Base-by-base conservation (phyloP, 2,888 invertebrate species). In the Andrena marginata region DNA sequence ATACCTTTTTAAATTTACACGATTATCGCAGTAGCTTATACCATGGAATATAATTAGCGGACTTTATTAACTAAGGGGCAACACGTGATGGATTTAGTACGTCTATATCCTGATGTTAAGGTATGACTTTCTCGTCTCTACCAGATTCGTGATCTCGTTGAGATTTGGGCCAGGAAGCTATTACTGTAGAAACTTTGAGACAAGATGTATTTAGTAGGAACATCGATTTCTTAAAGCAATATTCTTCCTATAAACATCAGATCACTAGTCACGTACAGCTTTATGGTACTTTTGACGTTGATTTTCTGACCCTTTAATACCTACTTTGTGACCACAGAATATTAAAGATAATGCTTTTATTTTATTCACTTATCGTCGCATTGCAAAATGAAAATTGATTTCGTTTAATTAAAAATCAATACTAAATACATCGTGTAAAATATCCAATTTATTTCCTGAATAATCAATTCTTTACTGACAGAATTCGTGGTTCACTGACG, bases 81-180 rank as follows among this genome's bases (percentile, higher is more conserved):
- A 60, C 74, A 33, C 69, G 69, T 79, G 33, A 86, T 87, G 68
- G 76, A 79, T 86, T 85, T 77, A 78, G 33, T 60, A 59, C 63
- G 69, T 65, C 79, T 80, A 78, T 77, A 76, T 76, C 54, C 60
- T 54, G 62, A 49, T 60, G 69, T 29, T 49, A 64, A 71, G 77
- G 65, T 76, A 60, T 54, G 71, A 65, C 56, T 80, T 70, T 70
- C 82, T 71, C 73, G 84, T 82, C 82, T 56, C 68, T 63, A 23
- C 35, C 71, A 76, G 82, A 78, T 80, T 60, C 67, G 71, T 68
- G 75, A 78, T 86, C 73, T 70, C 80, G 64, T 49, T 23, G 72
- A 80, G 81, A 86, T 86, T 86, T 77, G 64, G 80, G 87, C 84
- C 84, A 86, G 71, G 72, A 74, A 75, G 77, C 79, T 82, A 86